Percentiles rank a stretch among this genome's conserved stretches.
These are phyloP conservation scores for Taurulus bubalis DNA, from an alignment of 2,113 vertebrate species.

Conservation along the genomic window DNA sequence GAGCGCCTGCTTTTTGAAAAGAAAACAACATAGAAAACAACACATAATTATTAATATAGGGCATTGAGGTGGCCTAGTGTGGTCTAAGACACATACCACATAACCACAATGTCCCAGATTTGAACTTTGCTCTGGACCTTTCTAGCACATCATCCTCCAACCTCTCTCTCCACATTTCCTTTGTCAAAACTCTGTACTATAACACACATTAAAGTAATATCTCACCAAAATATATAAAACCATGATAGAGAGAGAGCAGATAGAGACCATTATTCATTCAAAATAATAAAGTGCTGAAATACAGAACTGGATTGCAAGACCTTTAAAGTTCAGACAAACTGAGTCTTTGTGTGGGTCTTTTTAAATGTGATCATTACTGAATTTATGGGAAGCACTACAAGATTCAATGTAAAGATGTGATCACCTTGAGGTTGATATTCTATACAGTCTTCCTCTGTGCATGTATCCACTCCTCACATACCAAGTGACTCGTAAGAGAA, in stretches of 20 bases:
- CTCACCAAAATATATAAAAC: not conserved
- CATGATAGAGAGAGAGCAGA: too few relatives aligned
- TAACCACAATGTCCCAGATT: constrained; percentile 11
- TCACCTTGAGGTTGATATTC: constrained; percentile 29
- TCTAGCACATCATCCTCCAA: not conserved
- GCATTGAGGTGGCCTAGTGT: not conserved
- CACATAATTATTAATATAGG: not conserved
- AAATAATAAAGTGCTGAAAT: not conserved
- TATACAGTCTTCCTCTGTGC: not conserved
- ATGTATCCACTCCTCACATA: not conserved
- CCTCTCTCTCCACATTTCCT: not conserved
- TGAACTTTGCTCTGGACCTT: not conserved
- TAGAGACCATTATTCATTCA: not conserved
- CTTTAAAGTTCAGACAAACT: not conserved
- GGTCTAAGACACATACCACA: not conserved
- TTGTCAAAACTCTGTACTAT: not conserved
- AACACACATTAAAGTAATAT: not conserved
- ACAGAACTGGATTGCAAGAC: not conserved
- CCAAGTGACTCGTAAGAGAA: not conserved
- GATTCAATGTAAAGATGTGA: not conserved
- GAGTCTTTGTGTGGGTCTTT: not conserved
- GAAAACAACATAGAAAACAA: not conserved
- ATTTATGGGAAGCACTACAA: not conserved
- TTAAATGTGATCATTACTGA: not conserved
- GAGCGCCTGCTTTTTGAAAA: not conserved